Base-by-base conservation (phyloP, 1,140 invertebrate species). In the Heliconius hermathena region DNA sequence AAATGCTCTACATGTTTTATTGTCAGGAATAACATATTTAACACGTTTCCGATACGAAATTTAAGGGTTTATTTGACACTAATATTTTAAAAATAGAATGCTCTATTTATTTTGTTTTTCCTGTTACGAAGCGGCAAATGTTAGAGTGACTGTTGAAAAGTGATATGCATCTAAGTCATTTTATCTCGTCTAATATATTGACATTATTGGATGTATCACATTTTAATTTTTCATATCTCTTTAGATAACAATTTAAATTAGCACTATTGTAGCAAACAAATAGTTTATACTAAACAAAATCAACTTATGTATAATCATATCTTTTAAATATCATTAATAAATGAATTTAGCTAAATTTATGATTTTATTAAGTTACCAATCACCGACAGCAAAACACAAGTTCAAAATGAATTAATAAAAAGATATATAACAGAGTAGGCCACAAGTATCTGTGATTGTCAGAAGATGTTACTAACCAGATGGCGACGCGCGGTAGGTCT, bases 381-480 rank as follows among this genome's bases (percentile, higher is more conserved):
- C 0, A 18, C 26, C 60, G 4, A 29, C 26, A 66, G 22, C 22
- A 26, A 66, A 11, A 33, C 5, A 33, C 33, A 33, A 66, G 22
- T 66, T 66, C 22, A 66, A 66, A 66, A 66, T 66, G 26, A 66
- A 18, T 66, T 74, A 49, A 74, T 38, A 79, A 38, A 73, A 26
- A 74, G 22, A 70, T 41, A 77, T 77, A 52, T 75, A 71, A 52
- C 33, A 75, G 72, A 80, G 74, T 79, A 81, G 74, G 83, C 77
- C 78, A 78, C 79, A 79, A 80, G 74, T 83, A 86, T 86, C 84
- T 84, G 81, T 79, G 84, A 86, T 86, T 86, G 84, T 83, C 84
- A 84, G 81, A 74, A 78, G 74, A 88, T 92, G 90, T 93, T 94
- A 93, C 91, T 93, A 92, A 92, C 87, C 92, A 94, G 91, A 94